A percentile compares a stretch with the other conserved stretches of the same genome.
Evolutionary conservation across 2,797 vertebrate genomes (phyloP).

Genomic region (Iguana delicatissima): DNA sequence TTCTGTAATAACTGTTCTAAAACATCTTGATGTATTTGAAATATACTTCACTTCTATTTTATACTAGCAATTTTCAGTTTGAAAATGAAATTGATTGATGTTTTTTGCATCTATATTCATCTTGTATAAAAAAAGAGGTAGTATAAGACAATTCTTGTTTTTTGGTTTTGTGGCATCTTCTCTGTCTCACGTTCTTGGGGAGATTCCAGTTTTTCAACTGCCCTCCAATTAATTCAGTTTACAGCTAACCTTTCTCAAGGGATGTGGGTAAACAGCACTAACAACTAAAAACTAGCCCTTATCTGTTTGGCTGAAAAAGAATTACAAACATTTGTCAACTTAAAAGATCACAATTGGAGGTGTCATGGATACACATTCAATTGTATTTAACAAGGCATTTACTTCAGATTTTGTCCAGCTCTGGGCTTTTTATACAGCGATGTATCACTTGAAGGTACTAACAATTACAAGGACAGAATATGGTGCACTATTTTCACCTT

Average conservation of each 20-base stretch:
- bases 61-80: too few species aligned
- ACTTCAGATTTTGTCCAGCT: neutral
- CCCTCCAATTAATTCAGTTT: neutral
- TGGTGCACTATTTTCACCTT: neutral
- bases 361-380: neutral
- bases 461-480: conserved; percentile 1
- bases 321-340: neutral
- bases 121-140: neutral
- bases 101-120: neutral
- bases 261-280: neutral
- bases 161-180: neutral
- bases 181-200: neutral
- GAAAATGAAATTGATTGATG: too few species aligned
- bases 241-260: neutral
- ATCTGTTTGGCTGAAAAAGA: neutral
- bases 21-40: neutral
- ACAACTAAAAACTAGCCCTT: neutral
- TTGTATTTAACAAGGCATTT: conserved; percentile 4
- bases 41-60: too few species aligned
- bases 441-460: neutral
- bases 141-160: neutral
- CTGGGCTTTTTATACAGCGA: neutral
- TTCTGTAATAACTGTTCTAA: neutral
- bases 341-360: conserved; percentile 7
- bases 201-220: neutral